Percentiles rank a stretch among this genome's conserved stretches.
phyloP scores from a whole-genome alignment of 1,140 invertebrate species.

The Coboldia fuscipes region DNA sequence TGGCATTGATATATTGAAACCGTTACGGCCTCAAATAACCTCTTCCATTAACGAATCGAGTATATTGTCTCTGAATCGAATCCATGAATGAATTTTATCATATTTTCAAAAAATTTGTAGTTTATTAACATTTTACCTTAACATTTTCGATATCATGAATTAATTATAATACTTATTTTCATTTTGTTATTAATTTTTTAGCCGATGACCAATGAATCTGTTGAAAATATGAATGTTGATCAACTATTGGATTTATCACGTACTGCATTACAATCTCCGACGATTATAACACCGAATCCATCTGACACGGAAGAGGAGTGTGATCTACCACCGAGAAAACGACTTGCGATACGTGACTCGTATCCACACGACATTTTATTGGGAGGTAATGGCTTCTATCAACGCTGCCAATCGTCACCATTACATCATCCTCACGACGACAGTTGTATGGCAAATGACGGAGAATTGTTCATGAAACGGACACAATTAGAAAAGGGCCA shows the following conservation, averaged over 20 bases:
- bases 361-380: too few species aligned
- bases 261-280: neutral
- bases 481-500: neutral
- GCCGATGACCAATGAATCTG: constrained; percentile 1
- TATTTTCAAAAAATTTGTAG: constrained; percentile 14
- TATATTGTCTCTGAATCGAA: too few species aligned
- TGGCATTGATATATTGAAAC: too few species aligned
- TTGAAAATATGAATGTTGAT: neutral
- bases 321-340: constrained; percentile 20
- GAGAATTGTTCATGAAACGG: too few species aligned
- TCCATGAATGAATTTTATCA: constrained; percentile 14
- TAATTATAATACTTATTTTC: constrained; percentile 10
- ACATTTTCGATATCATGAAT: constrained; percentile 3
- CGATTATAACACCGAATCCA: constrained; percentile 22
- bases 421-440: neutral
- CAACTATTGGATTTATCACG: neutral
- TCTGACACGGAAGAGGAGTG: constrained; percentile 27
- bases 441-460: neutral
- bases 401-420: constrained; percentile 2
- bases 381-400: too few species aligned
- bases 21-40: too few species aligned
- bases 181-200: constrained; percentile 2
- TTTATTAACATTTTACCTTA: constrained; percentile 11
- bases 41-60: too few species aligned
- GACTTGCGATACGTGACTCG: constrained; percentile 13